Conservation (phyloP, 2,888 invertebrate species). For the Noctua pronuba region DNA sequence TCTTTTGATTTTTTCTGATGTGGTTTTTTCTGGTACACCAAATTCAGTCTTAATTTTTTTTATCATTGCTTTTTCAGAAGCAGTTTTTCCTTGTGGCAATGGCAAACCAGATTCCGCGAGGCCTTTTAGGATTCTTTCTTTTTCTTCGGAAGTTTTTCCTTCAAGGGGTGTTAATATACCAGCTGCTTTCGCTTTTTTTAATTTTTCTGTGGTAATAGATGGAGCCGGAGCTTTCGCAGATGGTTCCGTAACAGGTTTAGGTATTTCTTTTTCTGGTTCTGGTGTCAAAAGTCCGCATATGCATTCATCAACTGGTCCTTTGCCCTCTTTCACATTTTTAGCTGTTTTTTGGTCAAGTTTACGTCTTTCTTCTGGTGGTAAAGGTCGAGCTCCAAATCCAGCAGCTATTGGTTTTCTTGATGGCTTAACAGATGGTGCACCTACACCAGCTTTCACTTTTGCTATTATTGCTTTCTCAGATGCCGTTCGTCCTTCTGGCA, state of each 20-base stretch:
- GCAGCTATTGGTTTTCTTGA: conserved; percentile 13
- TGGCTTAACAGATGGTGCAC: neutral
- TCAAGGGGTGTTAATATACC: conserved; percentile 53
- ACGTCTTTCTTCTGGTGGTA: conserved; percentile 33
- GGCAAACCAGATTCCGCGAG: conserved; percentile 47
- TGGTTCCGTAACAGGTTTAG: conserved; percentile 32
- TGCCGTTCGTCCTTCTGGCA: conserved; percentile 7
- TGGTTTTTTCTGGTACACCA: conserved; percentile 56
- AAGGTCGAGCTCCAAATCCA: conserved; percentile 38
- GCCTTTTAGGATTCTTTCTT: conserved; percentile 54
- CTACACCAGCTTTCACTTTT: conserved; percentile 13
- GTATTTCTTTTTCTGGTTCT: conserved; percentile 40
- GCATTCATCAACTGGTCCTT: conserved; percentile 70
- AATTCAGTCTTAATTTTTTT: conserved; percentile 56
- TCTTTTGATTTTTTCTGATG: conserved; percentile 42
- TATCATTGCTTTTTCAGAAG: conserved; percentile 51
- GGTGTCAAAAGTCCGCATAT: conserved; percentile 69
- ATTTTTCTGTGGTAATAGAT: conserved; percentile 42
- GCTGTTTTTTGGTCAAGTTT: conserved; percentile 61
- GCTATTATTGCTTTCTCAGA: conserved; percentile 35
- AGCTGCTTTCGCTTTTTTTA: conserved; percentile 48
- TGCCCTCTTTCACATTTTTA: conserved; percentile 67
- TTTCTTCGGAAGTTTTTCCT: conserved; percentile 52
- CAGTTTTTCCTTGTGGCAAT: conserved; percentile 57
- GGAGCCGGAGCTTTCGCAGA: conserved; percentile 62